Percentiles rank a stretch among this genome's conserved stretches.
Evolutionary conservation across 2,888 invertebrate species (phyloP).

Genomic region (Dryococelus australis): DNA sequence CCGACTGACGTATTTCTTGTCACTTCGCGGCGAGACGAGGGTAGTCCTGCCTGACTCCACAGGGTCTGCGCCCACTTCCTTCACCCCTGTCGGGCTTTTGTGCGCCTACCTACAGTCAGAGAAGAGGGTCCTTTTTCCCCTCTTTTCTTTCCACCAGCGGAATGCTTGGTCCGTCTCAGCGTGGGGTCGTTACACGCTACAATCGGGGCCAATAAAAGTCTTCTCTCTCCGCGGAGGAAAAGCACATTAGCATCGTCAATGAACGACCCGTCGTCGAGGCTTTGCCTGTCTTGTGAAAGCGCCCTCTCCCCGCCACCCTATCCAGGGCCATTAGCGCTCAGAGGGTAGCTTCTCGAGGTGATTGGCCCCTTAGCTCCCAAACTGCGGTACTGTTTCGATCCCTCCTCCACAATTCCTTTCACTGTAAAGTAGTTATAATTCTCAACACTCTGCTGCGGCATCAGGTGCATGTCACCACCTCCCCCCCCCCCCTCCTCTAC

Average conservation of each 20-base stretch:
- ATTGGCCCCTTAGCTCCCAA: too few relatives aligned
- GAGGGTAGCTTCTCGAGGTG: too few relatives aligned
- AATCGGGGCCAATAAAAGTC: conserved; percentile 17
- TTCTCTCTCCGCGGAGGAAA: neutral
- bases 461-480: too few relatives aligned
- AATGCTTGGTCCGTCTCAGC: conserved; percentile 16
- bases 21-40: neutral
- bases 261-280: neutral
- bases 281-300: too few relatives aligned
- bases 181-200: neutral
- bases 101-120: neutral
- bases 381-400: too few relatives aligned
- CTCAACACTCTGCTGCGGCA: too few relatives aligned
- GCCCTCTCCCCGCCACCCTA: too few relatives aligned
- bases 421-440: too few relatives aligned
- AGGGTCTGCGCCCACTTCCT: neutral
- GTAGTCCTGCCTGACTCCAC: neutral
- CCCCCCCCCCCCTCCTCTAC: too few relatives aligned
- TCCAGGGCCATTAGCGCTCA: too few relatives aligned
- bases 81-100: neutral
- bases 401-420: too few relatives aligned
- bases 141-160: neutral
- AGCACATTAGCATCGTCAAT: neutral
- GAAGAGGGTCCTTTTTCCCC: neutral
- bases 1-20: conserved; percentile 7